Evolutionary conservation across 2,797 vertebrate genomes (phyloP).

Genomic region (Crenichthys baileyi): DNA sequence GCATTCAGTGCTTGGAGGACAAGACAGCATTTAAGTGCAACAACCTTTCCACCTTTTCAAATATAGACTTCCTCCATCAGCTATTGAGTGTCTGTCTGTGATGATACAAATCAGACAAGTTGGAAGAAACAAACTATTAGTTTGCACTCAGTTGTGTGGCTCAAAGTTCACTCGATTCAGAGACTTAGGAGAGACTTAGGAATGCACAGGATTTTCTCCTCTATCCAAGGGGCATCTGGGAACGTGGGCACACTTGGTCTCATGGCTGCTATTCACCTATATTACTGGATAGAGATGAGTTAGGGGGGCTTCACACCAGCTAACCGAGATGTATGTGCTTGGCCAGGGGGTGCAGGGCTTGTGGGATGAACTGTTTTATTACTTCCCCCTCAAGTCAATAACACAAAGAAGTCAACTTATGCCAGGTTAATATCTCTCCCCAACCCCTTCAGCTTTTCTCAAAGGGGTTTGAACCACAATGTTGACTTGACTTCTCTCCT

Average conservation of each 20-base stretch:
- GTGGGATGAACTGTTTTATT: slow-evolving; percentile 74
- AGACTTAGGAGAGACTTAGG: slow-evolving; percentile 24
- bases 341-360: slow-evolving; percentile 58
- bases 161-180: slow-evolving; percentile 45
- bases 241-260: slow-evolving; percentile 47
- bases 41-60: slow-evolving; percentile 65
- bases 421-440: slow-evolving; percentile 71
- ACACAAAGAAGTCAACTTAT: slow-evolving; percentile 73
- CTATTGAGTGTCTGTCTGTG: slow-evolving; percentile 65
- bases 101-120: slow-evolving; percentile 49
- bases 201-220: slow-evolving; percentile 41
- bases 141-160: slow-evolving; percentile 18
- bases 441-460: slow-evolving; percentile 35
- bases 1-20: slow-evolving; percentile 74
- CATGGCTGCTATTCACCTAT: slow-evolving; percentile 55
- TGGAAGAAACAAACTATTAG: slow-evolving; percentile 50
- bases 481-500: slow-evolving; percentile 56
- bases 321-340: slow-evolving; percentile 74
- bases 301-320: slow-evolving; percentile 56
- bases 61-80: slow-evolving; percentile 62
- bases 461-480: slow-evolving; percentile 63
- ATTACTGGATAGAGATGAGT: slow-evolving; percentile 75
- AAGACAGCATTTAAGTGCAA: slow-evolving; percentile 70
- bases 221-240: slow-evolving; percentile 17
- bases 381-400: slow-evolving; percentile 63